phyloP scores from a whole-genome alignment of 2,797 vertebrate species.

The Taenioides sp. region DNA sequence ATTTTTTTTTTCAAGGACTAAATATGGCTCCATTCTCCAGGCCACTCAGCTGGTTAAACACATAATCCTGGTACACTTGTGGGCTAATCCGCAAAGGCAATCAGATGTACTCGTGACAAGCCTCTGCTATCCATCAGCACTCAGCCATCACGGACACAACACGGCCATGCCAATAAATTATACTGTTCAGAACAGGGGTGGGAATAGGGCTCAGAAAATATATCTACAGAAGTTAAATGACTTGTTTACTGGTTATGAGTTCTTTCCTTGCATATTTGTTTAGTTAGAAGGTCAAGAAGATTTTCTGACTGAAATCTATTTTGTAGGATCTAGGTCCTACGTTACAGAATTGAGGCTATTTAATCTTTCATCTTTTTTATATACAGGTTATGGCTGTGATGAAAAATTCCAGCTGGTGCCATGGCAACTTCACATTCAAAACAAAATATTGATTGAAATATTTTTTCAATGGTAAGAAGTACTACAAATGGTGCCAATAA shows the following conservation, averaged over 20 bases:
- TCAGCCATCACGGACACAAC: slow-evolving; percentile 98
- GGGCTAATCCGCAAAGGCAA: slow-evolving; percentile 53
- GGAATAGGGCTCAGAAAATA: neutral
- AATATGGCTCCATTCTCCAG: slow-evolving; percentile 34
- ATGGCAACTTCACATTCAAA: neutral
- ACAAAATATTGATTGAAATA: neutral
- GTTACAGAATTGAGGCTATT: too few species aligned
- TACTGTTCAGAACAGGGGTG: too few species aligned
- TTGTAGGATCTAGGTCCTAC: neutral
- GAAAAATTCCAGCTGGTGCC: neutral
- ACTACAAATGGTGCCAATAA: too few species aligned
- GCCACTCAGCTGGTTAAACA: slow-evolving; percentile 57
- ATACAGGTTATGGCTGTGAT: neutral
- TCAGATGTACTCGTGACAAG: slow-evolving; percentile 54
- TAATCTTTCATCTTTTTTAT: too few species aligned
- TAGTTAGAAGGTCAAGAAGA: neutral
- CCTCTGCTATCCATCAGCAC: slow-evolving; percentile 55
- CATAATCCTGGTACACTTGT: slow-evolving; percentile 64
- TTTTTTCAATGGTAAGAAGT: neutral
- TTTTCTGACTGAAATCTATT: neutral
- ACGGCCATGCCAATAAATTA: slow-evolving; percentile 79
- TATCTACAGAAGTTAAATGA: neutral
- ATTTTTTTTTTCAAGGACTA: slow-evolving; percentile 26
- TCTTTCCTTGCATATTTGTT: neutral
- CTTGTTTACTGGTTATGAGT: neutral